Base-by-base conservation (phyloP, 1,140 invertebrate species). In the Coboldia fuscipes region DNA sequence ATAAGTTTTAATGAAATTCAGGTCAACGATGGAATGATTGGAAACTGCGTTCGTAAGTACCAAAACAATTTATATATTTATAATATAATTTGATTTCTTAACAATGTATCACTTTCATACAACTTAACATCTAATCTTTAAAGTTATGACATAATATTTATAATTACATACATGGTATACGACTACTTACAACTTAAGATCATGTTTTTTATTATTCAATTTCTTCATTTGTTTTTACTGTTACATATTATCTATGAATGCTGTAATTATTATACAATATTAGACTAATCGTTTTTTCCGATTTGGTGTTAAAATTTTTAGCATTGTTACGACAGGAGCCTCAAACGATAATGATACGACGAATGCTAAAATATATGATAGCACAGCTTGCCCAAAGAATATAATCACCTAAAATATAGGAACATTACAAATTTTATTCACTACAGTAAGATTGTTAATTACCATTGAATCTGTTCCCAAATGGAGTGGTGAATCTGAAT, bases 251-350 rank as follows among this genome's bases (percentile, higher is more conserved):
- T 27, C 24, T 27, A 6, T 23, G 22, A 12, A 23, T 23, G 22
- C 6, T 23, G 6, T 23, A 12, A 12, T 23, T n/a, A n/a, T n/a
- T n/a, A n/a, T n/a, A n/a, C 23, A 30, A 7, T 30, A 33, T 42
- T 48, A 53, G 40, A 50, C 48, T 33, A 53, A 37, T 36, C 50
- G 48, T 42, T 65, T 68, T 41, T 66, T 63, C 46, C 67, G 63
- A 42, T 64, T 70, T 21, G 75, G 75, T 5, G 74, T 65, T 5
- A 82, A 47, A 40, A 83, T 77, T 56, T 79, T 78, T n/a, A 85
- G 60, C 69, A 83, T 75, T 41, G 76, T 77, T 33, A 85, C 79
- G 23, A 80, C 65, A 16, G 79, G 80, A 33, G 79, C 79, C 59
- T 85, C 80, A 47, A 81, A 83, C 0, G 72, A 67, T 21, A 84